Evolutionary conservation across 1,140 invertebrate species (phyloP).

Genomic region (Eciton burchellii): DNA sequence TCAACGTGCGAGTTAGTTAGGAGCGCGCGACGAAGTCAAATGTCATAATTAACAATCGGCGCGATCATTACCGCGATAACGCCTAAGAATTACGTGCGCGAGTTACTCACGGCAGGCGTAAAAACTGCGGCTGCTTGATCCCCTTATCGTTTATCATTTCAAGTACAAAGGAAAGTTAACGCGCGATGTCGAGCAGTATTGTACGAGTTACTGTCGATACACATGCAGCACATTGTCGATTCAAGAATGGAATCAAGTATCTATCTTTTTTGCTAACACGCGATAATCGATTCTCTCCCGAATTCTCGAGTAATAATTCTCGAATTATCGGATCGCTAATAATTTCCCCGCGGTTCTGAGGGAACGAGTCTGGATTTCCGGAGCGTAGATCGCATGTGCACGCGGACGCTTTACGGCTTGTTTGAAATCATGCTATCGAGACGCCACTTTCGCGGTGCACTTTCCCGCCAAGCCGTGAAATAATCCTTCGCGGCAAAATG

Average conservation of each 20-base stretch:
- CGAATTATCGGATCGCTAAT: background rate
- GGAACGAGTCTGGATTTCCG: background rate
- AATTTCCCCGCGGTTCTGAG: background rate
- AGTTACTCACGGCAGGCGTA: slow-evolving; percentile 3
- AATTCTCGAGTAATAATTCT: background rate
- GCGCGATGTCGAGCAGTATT: too few relatives aligned
- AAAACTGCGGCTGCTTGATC: background rate
- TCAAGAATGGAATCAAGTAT: background rate
- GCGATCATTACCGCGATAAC: slow-evolving; percentile 1
- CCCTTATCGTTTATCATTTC: background rate
- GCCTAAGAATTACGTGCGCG: slow-evolving; percentile 21
- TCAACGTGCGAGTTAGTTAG: slow-evolving; percentile 63
- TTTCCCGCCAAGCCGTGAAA: slow-evolving; percentile 4
- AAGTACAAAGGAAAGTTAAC: background rate
- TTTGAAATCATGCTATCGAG: background rate
- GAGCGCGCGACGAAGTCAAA: slow-evolving; percentile 27
- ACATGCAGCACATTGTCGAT: background rate
- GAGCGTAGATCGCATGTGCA: background rate
- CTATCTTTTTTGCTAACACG: background rate
- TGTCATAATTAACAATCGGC: slow-evolving; percentile 53
- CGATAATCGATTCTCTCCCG: background rate
- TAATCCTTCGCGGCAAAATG: slow-evolving; percentile 32
- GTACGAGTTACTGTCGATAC: background rate
- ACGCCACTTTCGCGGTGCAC: background rate
- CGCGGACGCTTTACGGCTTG: background rate